Conservation (phyloP, 2,888 invertebrate genomes). For the Tetropium fuscum region DNA sequence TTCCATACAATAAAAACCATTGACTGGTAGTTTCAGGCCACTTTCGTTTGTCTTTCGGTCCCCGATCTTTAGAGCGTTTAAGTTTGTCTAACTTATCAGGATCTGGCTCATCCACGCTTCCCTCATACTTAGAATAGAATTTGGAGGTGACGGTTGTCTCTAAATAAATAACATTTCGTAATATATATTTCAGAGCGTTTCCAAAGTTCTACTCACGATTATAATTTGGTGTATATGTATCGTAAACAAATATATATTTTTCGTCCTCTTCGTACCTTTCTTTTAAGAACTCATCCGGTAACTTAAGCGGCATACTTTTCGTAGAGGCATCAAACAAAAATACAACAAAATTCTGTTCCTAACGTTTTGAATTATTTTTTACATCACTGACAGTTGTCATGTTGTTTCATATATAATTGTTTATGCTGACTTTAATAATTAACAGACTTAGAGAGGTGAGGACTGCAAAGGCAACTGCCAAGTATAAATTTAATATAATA, state of each 20-base stretch:
- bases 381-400: too few species aligned
- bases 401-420: too few species aligned
- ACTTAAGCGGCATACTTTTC: constrained; percentile 11
- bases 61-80: constrained; percentile 49
- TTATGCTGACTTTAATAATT: too few species aligned
- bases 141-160: constrained; percentile 56
- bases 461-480: too few species aligned
- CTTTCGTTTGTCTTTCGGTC: constrained; percentile 54
- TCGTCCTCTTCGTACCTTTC: constrained; percentile 54
- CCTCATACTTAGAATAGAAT: constrained; percentile 61
- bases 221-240: constrained; percentile 54
- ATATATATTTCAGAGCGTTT: not conserved
- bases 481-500: too few species aligned
- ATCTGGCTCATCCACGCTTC: constrained; percentile 48
- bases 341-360: too few species aligned
- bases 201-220: constrained; percentile 46
- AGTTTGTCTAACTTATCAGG: constrained; percentile 51
- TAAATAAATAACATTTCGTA: constrained; percentile 33
- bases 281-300: constrained; percentile 48
- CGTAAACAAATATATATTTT: constrained; percentile 52
- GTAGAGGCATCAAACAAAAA: too few species aligned
- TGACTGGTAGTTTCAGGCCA: constrained; percentile 61
- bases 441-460: too few species aligned
- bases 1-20: constrained; percentile 42
- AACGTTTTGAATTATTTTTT: too few species aligned